phyloP scores from a whole-genome alignment of 2,888 invertebrate genomes.

The Spicauda simplicius region DNA sequence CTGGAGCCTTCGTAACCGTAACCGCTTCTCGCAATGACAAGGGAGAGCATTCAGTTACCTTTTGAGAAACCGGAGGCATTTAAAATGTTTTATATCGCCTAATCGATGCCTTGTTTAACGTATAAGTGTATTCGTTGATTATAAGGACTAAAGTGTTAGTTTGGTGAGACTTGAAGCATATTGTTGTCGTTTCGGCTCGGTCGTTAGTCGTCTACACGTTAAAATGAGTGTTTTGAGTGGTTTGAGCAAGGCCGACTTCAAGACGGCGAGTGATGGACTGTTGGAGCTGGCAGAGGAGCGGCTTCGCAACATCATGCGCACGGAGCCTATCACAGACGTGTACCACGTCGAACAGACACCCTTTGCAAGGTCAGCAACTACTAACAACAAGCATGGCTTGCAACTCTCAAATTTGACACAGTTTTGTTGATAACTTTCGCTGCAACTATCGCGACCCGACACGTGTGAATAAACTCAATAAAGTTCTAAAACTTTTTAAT shows the following conservation, averaged over 20 bases:
- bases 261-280: slow-evolving; percentile 88
- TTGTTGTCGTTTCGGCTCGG: slow-evolving; percentile 66
- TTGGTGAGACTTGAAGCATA: slow-evolving; percentile 72
- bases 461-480: background rate
- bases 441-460: background rate
- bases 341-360: slow-evolving; percentile 93
- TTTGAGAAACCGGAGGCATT: slow-evolving; percentile 83
- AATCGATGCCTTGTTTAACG: slow-evolving; percentile 74
- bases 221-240: slow-evolving; percentile 84
- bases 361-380: slow-evolving; percentile 89
- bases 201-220: slow-evolving; percentile 79
- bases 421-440: slow-evolving; percentile 14
- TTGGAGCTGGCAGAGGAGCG: slow-evolving; percentile 89
- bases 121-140: slow-evolving; percentile 80
- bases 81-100: slow-evolving; percentile 82
- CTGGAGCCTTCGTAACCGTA: slow-evolving; percentile 71
- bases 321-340: slow-evolving; percentile 90
- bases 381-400: slow-evolving; percentile 1
- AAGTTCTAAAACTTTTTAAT: background rate
- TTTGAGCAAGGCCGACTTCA: slow-evolving; percentile 84
- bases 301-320: slow-evolving; percentile 88
- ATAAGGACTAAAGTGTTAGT: slow-evolving; percentile 80
- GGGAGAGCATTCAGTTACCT: slow-evolving; percentile 82
- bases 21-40: slow-evolving; percentile 84
- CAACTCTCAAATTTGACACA: slow-evolving; percentile 20